Base-by-base conservation (phyloP, 2,888 invertebrate genomes). In the Teleogryllus oceanicus region DNA sequence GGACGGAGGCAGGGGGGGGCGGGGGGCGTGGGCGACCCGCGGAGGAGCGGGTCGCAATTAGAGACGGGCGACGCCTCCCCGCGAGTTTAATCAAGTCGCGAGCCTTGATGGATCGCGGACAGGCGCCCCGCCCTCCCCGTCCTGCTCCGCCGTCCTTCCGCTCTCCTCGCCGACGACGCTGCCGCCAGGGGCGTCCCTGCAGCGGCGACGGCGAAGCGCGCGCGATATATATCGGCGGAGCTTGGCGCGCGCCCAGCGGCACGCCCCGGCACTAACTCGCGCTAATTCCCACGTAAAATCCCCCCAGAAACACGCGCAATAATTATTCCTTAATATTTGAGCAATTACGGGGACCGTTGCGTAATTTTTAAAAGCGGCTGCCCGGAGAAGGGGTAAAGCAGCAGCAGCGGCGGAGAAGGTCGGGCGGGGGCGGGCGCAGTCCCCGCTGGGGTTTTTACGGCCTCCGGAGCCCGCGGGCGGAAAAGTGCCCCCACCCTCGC, bases 241-340 rank as follows among this genome's bases (percentile, higher is more conserved):
- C 62, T 62, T 62, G 62, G 62, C 62, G 62, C 13, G 62, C 62
- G 4, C 62, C 62, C 62, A 62, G 62, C 13, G 62, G 62, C 62
- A 62, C 16, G 16, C 16, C 62, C 62, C 16, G n/a, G 62, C 62
- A 62, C 62, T 62, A 62, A 62, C 62, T 62, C 62, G 62, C 62
- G 62, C 62, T 62, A 62, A 62, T 62, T 62, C 62, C 62, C 62
- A 62, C 62, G 62, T 62, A 62, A 62, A 62, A 62, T 62, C 62
- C 62, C 62, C 62, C n/a, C 62, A 62, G 62, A 62, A 37, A 62
- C 62, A 62, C 62, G 62, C 62, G 62, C 62, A 62, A 62, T 62
- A 62, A 62, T 62, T 62, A 62, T 62, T 62, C 62, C 62, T 62
- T 62, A 62, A 62, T 62, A 62, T 62, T 62, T 62, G 62, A 62